These are phyloP conservation scores for Centropristis striata DNA, from an alignment of 2,113 vertebrate species.

Conservation along the genomic window DNA sequence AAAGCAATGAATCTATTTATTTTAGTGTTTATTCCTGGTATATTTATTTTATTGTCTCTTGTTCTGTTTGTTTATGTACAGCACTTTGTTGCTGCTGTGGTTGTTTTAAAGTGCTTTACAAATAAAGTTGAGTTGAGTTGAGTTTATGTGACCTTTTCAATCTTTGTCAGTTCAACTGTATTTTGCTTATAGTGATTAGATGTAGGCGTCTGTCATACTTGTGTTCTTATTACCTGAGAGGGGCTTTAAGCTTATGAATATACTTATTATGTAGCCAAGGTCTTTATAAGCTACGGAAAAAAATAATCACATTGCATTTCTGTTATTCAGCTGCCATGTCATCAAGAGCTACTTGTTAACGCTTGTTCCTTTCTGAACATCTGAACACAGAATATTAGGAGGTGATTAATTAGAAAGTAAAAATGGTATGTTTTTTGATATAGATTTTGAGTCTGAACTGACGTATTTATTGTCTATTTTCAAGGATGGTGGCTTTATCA, in stretches of 20 bases:
- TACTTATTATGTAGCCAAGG: constrained; percentile 32
- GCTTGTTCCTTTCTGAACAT: not conserved
- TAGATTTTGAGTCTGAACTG: not conserved
- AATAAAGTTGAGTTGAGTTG: no score
- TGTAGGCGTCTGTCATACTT: not conserved
- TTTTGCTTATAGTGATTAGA: constrained; percentile 21
- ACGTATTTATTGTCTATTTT: not conserved
- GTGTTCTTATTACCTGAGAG: constrained; percentile 14
- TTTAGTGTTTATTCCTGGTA: no score
- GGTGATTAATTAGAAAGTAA: not conserved
- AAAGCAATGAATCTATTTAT: no score
- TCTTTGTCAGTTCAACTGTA: constrained; percentile 31
- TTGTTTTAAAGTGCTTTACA: no score
- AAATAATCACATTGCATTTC: not conserved
- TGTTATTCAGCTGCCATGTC: constrained; percentile 5
- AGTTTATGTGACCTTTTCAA: constrained; percentile 37
- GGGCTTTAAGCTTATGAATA: constrained; percentile 30
- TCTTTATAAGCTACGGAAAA: constrained; percentile 15
- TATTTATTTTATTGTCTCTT: no score
- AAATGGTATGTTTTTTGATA: not conserved
- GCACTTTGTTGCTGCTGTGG: no score
- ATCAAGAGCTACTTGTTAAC: not conserved
- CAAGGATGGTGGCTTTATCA: not conserved
- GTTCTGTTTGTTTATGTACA: no score
- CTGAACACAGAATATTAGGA: not conserved